Evolutionary conservation across 2,113 vertebrate species (phyloP), one percentile per base, ranked within the genome.

Genomic region (Proterorhinus semilunaris): DNA sequence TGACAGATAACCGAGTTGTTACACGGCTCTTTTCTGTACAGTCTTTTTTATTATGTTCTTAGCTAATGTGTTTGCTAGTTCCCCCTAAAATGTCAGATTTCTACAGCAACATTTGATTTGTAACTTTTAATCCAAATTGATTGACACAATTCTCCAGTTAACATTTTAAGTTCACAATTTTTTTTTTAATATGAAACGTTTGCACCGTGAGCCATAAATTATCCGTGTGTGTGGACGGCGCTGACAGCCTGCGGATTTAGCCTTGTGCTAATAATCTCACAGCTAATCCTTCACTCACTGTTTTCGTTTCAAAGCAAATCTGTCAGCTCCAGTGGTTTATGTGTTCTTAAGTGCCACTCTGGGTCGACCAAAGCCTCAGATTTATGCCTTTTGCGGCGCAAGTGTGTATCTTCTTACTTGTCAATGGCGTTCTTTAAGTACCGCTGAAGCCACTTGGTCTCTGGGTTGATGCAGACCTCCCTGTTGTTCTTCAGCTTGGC

Each of bases 381-480:
- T 74, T 46, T 15, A 71, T 70, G 58, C 50, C 47, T 59, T 68
- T 57, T 53, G 68, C 66, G 67, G 64, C 62, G 72, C 46, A 64
- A 17, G 54, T 52, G 15, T 36, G 43, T 50, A 62, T 65, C 86
- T 86, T 87, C 92, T 98, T 97, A 99, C 97, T 99, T 99, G 95
- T 95, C 97, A 92, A 97, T 93, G 91, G 95, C 95, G 81, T 96
- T 99, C 88, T 98, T 96, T 90, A 99, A 92, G 88, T 98, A 97
- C 75, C 96, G 96, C 89, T 98, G 96, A 85, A 99, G 95, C 97
- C 97, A 99, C 91, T 97, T 98, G 91, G 96, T 82, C 75, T 96
- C 96, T 0, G 96, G 95, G 88, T 98, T 97, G 86, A 99, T 95
- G 92, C 97, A 99, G 74, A 99, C 96, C 85, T 99, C 96, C 74